These are phyloP conservation scores for Ivindomyrus marchei DNA, from an alignment of 2,113 vertebrate genomes.

Conservation along the genomic window DNA sequence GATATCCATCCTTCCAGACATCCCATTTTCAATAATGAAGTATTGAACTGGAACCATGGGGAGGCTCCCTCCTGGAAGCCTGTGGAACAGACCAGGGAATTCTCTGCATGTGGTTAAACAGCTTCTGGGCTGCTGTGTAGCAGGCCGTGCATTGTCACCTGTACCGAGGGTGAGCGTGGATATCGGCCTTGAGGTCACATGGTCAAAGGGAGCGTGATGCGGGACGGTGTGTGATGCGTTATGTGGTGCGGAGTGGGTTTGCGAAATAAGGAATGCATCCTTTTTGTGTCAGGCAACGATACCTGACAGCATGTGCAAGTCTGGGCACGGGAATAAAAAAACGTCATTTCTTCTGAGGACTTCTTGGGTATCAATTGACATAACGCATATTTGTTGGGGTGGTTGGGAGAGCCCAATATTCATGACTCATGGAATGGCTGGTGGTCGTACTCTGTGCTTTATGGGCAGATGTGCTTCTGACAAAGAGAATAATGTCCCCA, in stretches of 20 bases:
- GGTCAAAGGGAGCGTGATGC: not conserved
- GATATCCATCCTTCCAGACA: not conserved
- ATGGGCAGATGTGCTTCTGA: not conserved
- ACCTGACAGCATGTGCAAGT: not conserved
- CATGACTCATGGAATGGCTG: constrained; percentile 51
- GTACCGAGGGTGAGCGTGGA: not conserved
- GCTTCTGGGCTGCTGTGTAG: not conserved
- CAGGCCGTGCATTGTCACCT: not conserved
- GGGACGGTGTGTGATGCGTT: not conserved
- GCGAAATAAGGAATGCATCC: not conserved
- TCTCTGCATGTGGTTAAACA: not conserved
- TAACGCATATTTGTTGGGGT: constrained; percentile 42
- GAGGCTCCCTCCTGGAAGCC: not conserved
- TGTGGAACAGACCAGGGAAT: not conserved
- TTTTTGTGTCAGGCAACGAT: not conserved
- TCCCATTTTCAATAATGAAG: not conserved
- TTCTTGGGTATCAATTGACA: constrained; percentile 53
- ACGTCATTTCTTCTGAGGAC: not conserved
- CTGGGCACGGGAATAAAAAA: not conserved
- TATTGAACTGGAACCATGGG: not conserved
- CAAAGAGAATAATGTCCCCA: not conserved
- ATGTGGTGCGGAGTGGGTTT: not conserved
- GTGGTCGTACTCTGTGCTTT: constrained; percentile 39
- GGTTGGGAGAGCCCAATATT: constrained; percentile 68
- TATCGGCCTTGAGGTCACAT: not conserved